Evolutionary conservation across 2,888 invertebrate species (phyloP).

Genomic region (Metopia argyrocephala): DNA sequence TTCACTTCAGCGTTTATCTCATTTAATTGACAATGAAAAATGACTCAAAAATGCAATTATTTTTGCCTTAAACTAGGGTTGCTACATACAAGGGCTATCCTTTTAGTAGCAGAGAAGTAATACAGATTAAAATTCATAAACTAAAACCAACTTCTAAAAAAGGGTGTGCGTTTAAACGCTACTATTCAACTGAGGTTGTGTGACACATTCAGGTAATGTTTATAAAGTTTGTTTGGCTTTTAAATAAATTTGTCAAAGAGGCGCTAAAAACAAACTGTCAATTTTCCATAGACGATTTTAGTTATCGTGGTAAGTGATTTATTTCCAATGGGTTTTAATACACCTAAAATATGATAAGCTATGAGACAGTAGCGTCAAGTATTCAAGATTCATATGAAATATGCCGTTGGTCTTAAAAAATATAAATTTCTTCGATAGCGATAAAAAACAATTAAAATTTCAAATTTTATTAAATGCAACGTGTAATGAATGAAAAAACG

Average conservation of each 20-base stretch:
- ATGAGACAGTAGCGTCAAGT: too few relatives aligned
- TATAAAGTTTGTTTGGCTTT: background rate
- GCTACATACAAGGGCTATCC: background rate
- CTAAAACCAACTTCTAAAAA: too few relatives aligned
- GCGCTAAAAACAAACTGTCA: background rate
- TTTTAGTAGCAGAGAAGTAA: too few relatives aligned
- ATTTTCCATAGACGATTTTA: background rate
- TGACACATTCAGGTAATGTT: background rate
- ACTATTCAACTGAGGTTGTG: background rate
- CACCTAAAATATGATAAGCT: too few relatives aligned
- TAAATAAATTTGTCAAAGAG: background rate
- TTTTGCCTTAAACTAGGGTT: background rate
- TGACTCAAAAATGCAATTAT: background rate
- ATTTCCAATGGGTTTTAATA: background rate
- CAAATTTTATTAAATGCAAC: constrained; percentile 56
- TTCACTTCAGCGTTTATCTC: constrained; percentile 15
- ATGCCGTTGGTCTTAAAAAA: background rate
- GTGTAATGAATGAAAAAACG: constrained; percentile 41
- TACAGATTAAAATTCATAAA: too few relatives aligned
- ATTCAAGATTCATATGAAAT: too few relatives aligned
- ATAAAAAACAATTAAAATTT: constrained; percentile 55
- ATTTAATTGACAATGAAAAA: constrained; percentile 58
- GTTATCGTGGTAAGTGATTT: background rate
- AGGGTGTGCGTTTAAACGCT: background rate
- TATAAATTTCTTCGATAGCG: background rate